Percentiles rank a stretch among this genome's conserved stretches.
These are phyloP conservation scores for Noturus placidus DNA, from an alignment of 2,113 vertebrate species.

Conservation along the genomic window DNA sequence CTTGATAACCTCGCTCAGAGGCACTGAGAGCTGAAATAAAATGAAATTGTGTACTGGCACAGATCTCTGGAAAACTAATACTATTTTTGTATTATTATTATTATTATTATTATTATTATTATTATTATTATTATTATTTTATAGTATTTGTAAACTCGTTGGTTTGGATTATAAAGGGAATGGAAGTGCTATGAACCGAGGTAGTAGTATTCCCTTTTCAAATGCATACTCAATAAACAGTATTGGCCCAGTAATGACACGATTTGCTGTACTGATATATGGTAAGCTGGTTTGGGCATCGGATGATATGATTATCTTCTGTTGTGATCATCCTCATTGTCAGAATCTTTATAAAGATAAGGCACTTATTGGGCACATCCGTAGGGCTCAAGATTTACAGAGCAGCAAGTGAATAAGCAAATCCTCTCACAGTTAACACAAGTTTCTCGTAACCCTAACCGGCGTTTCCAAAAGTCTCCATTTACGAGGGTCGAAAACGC, in stretches of 20 bases:
- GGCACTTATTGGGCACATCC: not conserved
- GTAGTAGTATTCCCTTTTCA: not conserved
- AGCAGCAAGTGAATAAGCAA: not conserved
- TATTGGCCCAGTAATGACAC: not conserved
- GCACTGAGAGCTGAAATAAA: not conserved
- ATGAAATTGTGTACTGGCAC: conserved; percentile 1
- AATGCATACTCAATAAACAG: not conserved
- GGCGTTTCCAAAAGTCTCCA: too few species aligned
- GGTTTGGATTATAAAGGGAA: not conserved
- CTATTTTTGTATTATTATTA: too few species aligned
- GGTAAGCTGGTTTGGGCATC: not conserved
- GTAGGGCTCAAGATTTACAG: not conserved
- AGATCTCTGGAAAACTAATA: not conserved
- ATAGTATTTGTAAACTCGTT: not conserved
- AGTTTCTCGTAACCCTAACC: not conserved
- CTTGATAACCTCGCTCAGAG: conserved; percentile 11
- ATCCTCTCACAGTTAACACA: not conserved
- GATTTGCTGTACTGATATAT: not conserved
- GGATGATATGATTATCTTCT: not conserved
- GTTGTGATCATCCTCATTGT: not conserved
- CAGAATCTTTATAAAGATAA: not conserved
- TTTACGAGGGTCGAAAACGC: too few species aligned
- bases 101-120: too few species aligned
- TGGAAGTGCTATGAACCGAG: not conserved
- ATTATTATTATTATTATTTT: too few species aligned